phyloP scores from a whole-genome alignment of 2,888 invertebrate species.

The Pyrocoelia pectoralis region DNA sequence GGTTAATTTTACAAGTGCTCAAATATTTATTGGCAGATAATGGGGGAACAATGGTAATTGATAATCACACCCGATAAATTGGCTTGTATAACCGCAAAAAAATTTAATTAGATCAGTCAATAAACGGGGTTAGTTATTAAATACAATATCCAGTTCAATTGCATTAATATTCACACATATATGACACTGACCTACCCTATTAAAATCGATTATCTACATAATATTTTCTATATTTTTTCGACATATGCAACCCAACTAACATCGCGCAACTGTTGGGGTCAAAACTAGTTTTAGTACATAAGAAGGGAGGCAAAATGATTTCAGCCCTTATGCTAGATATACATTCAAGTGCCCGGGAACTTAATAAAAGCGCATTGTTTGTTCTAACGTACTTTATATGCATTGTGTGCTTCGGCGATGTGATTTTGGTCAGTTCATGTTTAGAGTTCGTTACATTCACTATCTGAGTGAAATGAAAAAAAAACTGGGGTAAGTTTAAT shows the following conservation, averaged over 20 bases:
- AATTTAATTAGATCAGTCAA: conserved; percentile 44
- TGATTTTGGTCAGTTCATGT: conserved; percentile 25
- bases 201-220: neutral
- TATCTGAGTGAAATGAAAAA: conserved; percentile 4
- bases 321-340: conserved; percentile 38
- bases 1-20: conserved; percentile 10
- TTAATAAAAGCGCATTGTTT: conserved; percentile 32
- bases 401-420: conserved; percentile 9
- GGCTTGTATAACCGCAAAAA: conserved; percentile 35
- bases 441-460: conserved; percentile 15
- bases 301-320: conserved; percentile 26
- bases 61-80: conserved; percentile 21
- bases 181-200: conserved; percentile 55
- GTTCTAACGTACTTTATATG: conserved; percentile 25
- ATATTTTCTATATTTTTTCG: neutral
- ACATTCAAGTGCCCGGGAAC: conserved; percentile 30
- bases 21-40: conserved; percentile 22
- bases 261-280: conserved; percentile 12
- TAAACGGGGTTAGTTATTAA: conserved; percentile 54
- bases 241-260: conserved; percentile 43
- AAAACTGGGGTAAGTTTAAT: conserved; percentile 1
- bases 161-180: conserved; percentile 57
- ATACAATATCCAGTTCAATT: conserved; percentile 57
- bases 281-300: conserved; percentile 35
- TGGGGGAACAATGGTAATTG: conserved; percentile 16